Evolutionary conservation across 1,140 invertebrate species (phyloP), one percentile per base, ranked within the genome.

Genomic region (Achatina immaculata): DNA sequence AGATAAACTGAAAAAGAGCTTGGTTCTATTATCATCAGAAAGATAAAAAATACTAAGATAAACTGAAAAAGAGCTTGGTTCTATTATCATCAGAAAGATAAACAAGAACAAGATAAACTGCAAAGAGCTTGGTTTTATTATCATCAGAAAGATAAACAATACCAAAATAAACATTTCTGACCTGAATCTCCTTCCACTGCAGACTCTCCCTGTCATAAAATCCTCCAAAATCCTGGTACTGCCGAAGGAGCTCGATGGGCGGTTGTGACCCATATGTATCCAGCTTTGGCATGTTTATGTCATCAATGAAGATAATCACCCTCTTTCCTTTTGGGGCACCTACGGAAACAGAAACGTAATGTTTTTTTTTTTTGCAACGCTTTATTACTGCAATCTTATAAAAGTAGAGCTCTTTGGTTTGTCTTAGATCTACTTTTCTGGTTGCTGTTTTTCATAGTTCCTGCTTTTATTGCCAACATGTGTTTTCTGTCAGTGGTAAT

Each of bases 151-250:
- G 19, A 48, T 48, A 48, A 48, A 65, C 11, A 28, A 34, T 28
- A 34, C 24, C 48, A 11, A 51, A 14, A 66, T 19, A 66, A 43
- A 48, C 2, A 51, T 4, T 62, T 62, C 80, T 48, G 73, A 91
- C 90, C 74, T 87, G 86, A 21, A 93, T 93, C 86, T 95, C 93
- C 88, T 96, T 96, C 96, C 96, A 97, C 88, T 94, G 96, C 45
- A 97, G 87, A 88, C 96, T 96, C 55, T 96, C 95, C 76, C 95
- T 93, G 85, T 97, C 96, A 86, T 96, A 97, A 43, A 97, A 92
- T 1, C 96, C 96, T 76, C 93, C 93, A 86, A 95, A 96, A 88
- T 97, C 96, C 36, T 96, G 90, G 82, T 94, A 94, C 92, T 97
- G 96, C 72, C 96, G 94, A 81, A 89, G 89, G 62, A 92, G 85